These are phyloP conservation scores for Pygocentrus nattereri DNA, from an alignment of 2,797 vertebrate genomes.

Conservation along the genomic window DNA sequence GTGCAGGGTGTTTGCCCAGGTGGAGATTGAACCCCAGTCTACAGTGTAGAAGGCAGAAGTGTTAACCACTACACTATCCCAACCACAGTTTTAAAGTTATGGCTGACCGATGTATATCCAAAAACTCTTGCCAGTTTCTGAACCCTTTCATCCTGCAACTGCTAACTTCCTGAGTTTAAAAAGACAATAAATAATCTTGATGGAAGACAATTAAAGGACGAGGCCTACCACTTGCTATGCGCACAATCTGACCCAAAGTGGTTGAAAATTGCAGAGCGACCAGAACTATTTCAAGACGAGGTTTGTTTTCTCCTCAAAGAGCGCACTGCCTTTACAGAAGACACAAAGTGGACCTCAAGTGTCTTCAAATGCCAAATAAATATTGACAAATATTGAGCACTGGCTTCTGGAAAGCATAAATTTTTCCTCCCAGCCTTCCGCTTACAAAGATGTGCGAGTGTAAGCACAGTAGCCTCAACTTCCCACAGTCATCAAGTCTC, in stretches of 20 bases:
- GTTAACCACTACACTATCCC: too few relatives aligned
- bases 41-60: too few relatives aligned
- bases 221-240: background rate
- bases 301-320: background rate
- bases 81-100: too few relatives aligned
- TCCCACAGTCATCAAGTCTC: background rate
- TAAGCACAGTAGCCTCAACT: background rate
- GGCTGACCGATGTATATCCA: too few relatives aligned
- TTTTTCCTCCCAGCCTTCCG: background rate
- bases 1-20: too few relatives aligned
- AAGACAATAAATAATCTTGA: background rate
- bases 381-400: slow-evolving; percentile 28
- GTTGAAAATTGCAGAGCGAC: background rate
- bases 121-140: too few relatives aligned
- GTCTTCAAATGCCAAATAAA: background rate
- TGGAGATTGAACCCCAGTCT: too few relatives aligned
- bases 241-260: background rate
- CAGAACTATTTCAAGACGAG: background rate
- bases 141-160: background rate
- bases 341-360: background rate
- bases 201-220: background rate
- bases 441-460: background rate
- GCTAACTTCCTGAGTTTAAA: background rate
- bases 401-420: background rate
- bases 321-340: background rate